Evolutionary conservation across 2,888 invertebrate species (phyloP).

Genomic region (Terebella lapidaria): DNA sequence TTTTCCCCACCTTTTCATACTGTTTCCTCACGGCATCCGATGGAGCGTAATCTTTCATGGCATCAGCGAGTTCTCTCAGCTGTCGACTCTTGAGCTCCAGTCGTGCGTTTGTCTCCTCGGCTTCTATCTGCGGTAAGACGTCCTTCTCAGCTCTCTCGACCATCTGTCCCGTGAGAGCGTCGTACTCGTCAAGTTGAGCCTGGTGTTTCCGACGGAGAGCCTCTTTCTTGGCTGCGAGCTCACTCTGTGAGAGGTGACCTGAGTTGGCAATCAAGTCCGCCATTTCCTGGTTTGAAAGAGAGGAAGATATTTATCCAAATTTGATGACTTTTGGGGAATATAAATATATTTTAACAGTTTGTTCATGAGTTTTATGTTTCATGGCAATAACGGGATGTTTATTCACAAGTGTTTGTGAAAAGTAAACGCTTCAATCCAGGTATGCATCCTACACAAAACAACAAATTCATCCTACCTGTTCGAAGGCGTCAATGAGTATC

Average conservation of each 20-base stretch:
- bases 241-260: conserved; percentile 34
- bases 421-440: too few species aligned
- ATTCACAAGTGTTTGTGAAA: too few species aligned
- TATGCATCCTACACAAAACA: too few species aligned
- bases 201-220: conserved; percentile 38
- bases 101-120: conserved; percentile 34
- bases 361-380: too few species aligned
- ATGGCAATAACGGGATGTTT: too few species aligned
- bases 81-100: conserved; percentile 45
- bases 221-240: conserved; percentile 36
- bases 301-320: not conserved
- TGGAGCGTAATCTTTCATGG: conserved; percentile 38
- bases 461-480: conserved; percentile 37
- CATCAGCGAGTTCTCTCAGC: conserved; percentile 40
- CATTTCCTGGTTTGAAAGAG: conserved; percentile 38
- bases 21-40: conserved; percentile 32
- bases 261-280: conserved; percentile 40
- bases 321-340: too few species aligned
- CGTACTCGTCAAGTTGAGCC: conserved; percentile 40
- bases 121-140: conserved; percentile 32
- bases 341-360: too few species aligned
- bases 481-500: conserved; percentile 35
- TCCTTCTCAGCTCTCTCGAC: conserved; percentile 34
- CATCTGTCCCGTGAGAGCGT: conserved; percentile 36
- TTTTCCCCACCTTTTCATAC: conserved; percentile 27